Conservation (phyloP, 2,113 vertebrate species). For the Nothobranchius furzeri region DNA sequence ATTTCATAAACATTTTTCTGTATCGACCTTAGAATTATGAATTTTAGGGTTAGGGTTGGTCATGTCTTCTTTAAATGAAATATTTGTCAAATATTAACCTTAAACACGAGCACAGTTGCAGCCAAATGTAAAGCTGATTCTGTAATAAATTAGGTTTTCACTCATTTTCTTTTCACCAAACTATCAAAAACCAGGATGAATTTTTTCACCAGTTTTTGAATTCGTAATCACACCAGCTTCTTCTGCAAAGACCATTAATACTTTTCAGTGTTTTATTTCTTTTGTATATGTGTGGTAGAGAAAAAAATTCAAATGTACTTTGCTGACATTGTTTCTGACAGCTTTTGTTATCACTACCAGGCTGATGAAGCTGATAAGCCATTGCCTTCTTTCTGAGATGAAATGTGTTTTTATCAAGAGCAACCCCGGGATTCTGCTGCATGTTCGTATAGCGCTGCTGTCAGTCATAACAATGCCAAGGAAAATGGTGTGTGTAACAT, state of each 20-base stretch:
- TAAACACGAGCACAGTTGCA: slow-evolving; percentile 13
- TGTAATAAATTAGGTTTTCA: slow-evolving; percentile 22
- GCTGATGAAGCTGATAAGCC: background rate
- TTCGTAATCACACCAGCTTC: background rate
- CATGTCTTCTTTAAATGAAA: background rate
- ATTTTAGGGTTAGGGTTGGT: too few relatives aligned
- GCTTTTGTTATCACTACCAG: background rate
- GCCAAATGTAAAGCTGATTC: background rate
- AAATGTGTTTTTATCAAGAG: background rate
- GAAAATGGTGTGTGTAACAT: background rate
- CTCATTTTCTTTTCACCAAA: slow-evolving; percentile 7
- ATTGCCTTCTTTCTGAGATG: background rate
- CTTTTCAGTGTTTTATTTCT: background rate
- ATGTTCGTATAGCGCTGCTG: background rate
- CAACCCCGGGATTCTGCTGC: background rate
- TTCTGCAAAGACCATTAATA: background rate
- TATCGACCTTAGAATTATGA: too few relatives aligned
- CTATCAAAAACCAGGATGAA: background rate
- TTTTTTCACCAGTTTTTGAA: background rate
- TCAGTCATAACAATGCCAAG: background rate
- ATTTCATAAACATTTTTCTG: too few relatives aligned
- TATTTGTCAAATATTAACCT: slow-evolving; percentile 15
- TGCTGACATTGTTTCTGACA: background rate
- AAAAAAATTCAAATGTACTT: background rate
- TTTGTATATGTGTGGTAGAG: background rate